These are phyloP conservation scores for Glossosoma conforme DNA, from an alignment of 1,140 invertebrate genomes.

Conservation along the genomic window DNA sequence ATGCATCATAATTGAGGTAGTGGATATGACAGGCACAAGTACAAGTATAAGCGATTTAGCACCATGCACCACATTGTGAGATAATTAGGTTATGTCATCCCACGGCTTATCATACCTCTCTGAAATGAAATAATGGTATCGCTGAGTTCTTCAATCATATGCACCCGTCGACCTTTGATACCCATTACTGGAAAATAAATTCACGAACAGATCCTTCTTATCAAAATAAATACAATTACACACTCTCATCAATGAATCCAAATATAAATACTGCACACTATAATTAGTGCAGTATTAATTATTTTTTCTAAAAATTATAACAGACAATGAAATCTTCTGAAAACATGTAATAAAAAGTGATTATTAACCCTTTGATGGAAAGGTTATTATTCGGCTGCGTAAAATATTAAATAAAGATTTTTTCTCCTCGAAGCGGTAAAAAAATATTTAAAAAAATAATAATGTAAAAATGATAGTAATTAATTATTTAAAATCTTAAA, in stretches of 20 bases:
- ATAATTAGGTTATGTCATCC: neutral
- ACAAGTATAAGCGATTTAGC: conserved; percentile 17
- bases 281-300: too few relatives aligned
- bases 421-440: neutral
- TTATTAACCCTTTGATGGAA: too few relatives aligned
- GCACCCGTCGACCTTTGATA: conserved; percentile 93
- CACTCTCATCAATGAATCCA: too few relatives aligned
- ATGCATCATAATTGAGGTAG: too few relatives aligned
- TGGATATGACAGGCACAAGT: conserved; percentile 7
- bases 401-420: too few relatives aligned
- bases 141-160: conserved; percentile 96
- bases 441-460: neutral
- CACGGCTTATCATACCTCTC: conserved; percentile 69
- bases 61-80: conserved; percentile 21
- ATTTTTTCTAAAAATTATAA: too few relatives aligned
- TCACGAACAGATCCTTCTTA: too few relatives aligned
- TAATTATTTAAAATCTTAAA: conserved; percentile 13
- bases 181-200: conserved; percentile 83
- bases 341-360: too few relatives aligned
- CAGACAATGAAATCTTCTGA: too few relatives aligned
- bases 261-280: too few relatives aligned
- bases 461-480: neutral
- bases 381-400: too few relatives aligned
- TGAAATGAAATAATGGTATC: conserved; percentile 98
- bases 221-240: too few relatives aligned